Percentiles rank a stretch among this genome's conserved stretches.
Conservation (phyloP, 2,113 vertebrate genomes). For the Reinhardtius hippoglossoides region DNA sequence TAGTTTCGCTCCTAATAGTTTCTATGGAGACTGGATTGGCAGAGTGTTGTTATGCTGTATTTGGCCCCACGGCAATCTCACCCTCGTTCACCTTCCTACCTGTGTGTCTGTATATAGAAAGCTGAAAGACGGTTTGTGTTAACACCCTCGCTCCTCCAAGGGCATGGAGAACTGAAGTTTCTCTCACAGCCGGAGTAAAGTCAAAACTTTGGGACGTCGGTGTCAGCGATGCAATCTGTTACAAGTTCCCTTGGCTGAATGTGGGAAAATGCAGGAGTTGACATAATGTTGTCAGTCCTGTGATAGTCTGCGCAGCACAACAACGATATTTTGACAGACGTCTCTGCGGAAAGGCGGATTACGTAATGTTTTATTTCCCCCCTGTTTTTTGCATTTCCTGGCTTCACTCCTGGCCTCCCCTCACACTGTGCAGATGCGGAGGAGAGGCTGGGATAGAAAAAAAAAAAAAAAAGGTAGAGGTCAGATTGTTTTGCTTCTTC, state of each 20-base stretch:
- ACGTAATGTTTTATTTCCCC: constrained; percentile 27
- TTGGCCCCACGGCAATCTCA: constrained; percentile 54
- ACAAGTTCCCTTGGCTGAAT: constrained; percentile 3
- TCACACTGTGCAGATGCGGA: constrained; percentile 1
- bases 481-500: constrained; percentile 31
- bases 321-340: constrained; percentile 39
- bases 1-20: constrained; percentile 56
- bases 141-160: constrained; percentile 22
- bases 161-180: constrained; percentile 34
- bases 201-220: constrained; percentile 14
- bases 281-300: not conserved
- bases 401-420: not conserved
- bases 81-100: constrained; percentile 60
- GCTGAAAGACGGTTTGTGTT: constrained; percentile 39
- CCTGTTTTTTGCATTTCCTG: constrained; percentile 1
- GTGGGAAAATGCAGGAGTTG: not conserved
- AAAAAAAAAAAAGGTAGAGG: constrained; percentile 24
- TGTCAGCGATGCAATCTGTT: constrained; percentile 25
- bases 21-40: constrained; percentile 69
- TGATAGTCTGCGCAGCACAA: not conserved
- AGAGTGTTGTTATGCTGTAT: constrained; percentile 53
- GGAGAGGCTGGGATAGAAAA: constrained; percentile 1
- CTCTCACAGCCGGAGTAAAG: not conserved
- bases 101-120: constrained; percentile 63
- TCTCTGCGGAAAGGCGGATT: not conserved